Base-by-base conservation (phyloP, 2,888 invertebrate genomes). In the Chorisops tibialis region DNA sequence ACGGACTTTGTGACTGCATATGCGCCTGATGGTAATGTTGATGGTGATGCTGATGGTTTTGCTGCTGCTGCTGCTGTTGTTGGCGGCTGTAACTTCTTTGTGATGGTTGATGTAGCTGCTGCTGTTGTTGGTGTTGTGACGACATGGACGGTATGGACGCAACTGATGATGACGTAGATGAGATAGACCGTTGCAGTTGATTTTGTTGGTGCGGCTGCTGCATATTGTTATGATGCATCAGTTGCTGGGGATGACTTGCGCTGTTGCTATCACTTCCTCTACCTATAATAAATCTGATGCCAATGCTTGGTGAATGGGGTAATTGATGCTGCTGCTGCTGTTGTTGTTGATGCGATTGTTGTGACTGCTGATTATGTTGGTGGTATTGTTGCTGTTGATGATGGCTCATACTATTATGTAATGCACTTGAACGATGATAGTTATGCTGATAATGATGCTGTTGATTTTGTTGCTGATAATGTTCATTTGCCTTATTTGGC, bases 111-210 rank as follows among this genome's bases (percentile, higher is more conserved):
- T 54, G 52, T 16, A 37, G 41, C 14, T 54, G 59, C 16, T 60
- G 43, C 9, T 30, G 30, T 3, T 48, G 61, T 24, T 48, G 54
- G 14, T 56, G 52, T 21, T 61, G 64, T 37, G 66, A 67, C 54
- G 67, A 65, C 43, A 65, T 65, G 60, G 67, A 68, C 16, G 68
- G 63, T 66, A 69, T 61, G 12, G 65, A 65, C 30, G 62, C 49
- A 62, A 69, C 65, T 65, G 72, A 68, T 66, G 72, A 68, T 59
- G 70, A 69, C 67, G 69, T 68, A 41, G 70, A 68, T 65, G 71
- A 71, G 64, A 70, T 69, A 67, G 70, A 70, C 68, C 70, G 69
- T 65, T 68, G 69, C 39, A 67, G 45, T 62, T 66, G 66, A 19
- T 68, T 65, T 62, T 67, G 67, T 62, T 68, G 68, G 1, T 59